Conservation (phyloP, 2,113 vertebrate species). For the Spilogale gracilis region DNA sequence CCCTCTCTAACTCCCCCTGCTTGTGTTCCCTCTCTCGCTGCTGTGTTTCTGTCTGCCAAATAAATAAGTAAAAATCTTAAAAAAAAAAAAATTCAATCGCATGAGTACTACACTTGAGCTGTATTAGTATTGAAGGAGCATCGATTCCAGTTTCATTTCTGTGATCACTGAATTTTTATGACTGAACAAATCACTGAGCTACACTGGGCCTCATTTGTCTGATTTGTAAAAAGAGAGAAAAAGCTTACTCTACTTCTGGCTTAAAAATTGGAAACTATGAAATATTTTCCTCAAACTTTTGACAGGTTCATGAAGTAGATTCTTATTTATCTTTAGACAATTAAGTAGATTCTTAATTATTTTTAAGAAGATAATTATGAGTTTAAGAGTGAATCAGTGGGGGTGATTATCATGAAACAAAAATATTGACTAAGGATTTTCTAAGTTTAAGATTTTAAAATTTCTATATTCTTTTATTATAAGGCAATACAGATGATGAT, state of each 20-base stretch:
- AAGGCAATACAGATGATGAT: not conserved
- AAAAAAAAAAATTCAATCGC: not conserved
- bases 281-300: not conserved
- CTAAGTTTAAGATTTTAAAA: constrained; percentile 27
- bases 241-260: not conserved
- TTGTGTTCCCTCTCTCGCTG: no score
- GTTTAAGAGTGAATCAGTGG: not conserved
- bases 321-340: not conserved
- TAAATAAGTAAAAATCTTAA: no score
- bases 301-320: not conserved
- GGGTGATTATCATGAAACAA: not conserved
- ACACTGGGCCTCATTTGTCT: not conserved
- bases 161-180: not conserved
- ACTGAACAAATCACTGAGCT: not conserved
- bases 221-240: not conserved
- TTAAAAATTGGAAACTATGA: constrained; percentile 47
- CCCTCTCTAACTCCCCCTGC: no score
- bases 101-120: not conserved
- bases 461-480: not conserved
- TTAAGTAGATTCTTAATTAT: not conserved
- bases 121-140: not conserved
- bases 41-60: no score
- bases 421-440: constrained; percentile 45
- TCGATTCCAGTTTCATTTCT: not conserved
- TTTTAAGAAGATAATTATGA: not conserved